Percentiles rank a stretch among this genome's conserved stretches.
Conservation (phyloP, 2,888 invertebrate genomes). For the Morinoia aosen region DNA sequence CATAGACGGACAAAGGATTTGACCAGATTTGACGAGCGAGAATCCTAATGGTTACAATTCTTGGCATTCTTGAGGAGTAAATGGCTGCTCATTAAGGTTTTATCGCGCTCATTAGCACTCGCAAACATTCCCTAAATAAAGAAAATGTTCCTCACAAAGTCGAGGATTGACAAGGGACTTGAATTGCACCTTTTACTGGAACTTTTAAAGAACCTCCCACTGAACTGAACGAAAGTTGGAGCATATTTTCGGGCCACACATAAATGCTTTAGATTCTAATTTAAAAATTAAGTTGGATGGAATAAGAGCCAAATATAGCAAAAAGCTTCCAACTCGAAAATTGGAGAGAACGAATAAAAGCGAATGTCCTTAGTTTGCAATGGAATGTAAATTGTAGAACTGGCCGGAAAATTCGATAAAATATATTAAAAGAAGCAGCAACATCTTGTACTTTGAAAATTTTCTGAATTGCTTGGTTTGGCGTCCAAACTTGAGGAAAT, state of each 20-base stretch:
- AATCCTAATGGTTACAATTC: background rate
- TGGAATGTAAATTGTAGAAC: too few species aligned
- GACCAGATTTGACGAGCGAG: background rate
- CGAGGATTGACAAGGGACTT: background rate
- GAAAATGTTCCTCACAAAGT: background rate
- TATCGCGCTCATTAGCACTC: slow-evolving; percentile 36
- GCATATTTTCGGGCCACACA: background rate
- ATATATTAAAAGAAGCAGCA: too few species aligned
- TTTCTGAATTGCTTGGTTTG: too few species aligned
- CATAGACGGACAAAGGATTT: background rate
- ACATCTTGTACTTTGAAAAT: too few species aligned
- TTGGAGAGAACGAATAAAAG: too few species aligned
- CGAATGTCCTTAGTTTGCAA: too few species aligned
- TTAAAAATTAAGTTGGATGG: background rate
- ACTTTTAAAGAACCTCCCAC: background rate
- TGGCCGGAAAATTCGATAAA: too few species aligned
- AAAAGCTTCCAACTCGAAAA: too few species aligned
- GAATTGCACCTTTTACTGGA: background rate
- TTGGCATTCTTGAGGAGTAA: slow-evolving; percentile 1
- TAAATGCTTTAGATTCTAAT: background rate
- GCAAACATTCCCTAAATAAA: background rate
- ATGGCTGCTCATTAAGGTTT: slow-evolving; percentile 40
- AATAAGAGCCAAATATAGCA: background rate
- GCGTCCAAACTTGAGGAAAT: too few species aligned
- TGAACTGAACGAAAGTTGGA: background rate